Base-by-base conservation (phyloP, 2,888 invertebrate species). In the Zeuzera pyrina region DNA sequence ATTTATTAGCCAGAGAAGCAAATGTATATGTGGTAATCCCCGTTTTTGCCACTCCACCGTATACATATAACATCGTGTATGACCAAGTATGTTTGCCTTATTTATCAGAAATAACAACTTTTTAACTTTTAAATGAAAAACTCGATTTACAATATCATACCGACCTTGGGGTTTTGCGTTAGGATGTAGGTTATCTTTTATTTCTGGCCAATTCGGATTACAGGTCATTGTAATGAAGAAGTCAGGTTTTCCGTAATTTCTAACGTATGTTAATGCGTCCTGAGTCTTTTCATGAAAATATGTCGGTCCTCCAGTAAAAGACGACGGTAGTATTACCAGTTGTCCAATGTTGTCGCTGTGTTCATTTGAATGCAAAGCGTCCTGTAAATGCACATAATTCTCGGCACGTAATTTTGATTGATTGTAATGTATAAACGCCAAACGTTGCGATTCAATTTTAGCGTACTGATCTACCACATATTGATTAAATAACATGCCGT, bases 41-140 rank as follows among this genome's bases (percentile, higher is more conserved):
- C 33, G 33, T 24, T 35, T 38, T 25, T 38, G 38, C 14, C 34
- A 38, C 14, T 38, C 38, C 10, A 38, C 35, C 3, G 32, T 35
- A 8, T 32, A 15, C 26, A 35, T 22, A 33, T 35, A 34, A 34
- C 36, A 41, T 19, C 30, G 36, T 26, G 29, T 29, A 10, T 29
- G 30, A 33, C 39, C 41, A 30, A 45, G 41, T 38, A 41, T 38
- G 31, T 38, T 30, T 30, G 27, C 30, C 34, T 42, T 42, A 31
- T 38, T 39, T 29, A 41, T 34, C 28, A 44, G 37, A 31, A 37
- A 21, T 33, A 40, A 25, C 21, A 43, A 27, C 22, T 39, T 34
- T 24, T 42, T 30, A 31, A 42, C 24, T 38, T 45, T 42, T 36
- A 41, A 39, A 38, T 42, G 33, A 30, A 45, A 42, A 26, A 42